These are phyloP conservation scores for Machaerirhynchus nigripectus DNA, from an alignment of 2,113 vertebrate species.

Conservation along the genomic window DNA sequence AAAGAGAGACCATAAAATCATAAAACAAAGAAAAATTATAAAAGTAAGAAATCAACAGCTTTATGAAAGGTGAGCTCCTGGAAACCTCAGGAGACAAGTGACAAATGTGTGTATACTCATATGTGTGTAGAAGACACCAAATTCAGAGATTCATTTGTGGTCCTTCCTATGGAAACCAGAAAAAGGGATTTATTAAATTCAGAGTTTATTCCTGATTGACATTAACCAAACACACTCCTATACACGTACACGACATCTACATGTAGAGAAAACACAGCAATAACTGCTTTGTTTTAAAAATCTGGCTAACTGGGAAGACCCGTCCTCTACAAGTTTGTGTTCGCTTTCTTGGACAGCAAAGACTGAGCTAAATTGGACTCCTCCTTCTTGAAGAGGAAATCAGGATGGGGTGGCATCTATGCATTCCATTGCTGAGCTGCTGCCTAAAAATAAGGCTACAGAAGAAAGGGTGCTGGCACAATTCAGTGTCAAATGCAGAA, in stretches of 20 bases:
- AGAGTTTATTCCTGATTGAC: neutral
- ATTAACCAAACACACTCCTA: neutral
- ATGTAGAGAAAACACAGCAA: neutral
- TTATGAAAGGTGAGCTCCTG: neutral
- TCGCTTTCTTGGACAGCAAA: neutral
- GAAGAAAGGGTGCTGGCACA: neutral
- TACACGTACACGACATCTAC: rapidly evolving
- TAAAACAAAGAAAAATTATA: neutral
- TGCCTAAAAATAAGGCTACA: neutral
- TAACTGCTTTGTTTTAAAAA: neutral
- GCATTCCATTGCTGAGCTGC: neutral
- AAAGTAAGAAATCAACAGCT: neutral
- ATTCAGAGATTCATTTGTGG: neutral
- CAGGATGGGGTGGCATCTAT: neutral
- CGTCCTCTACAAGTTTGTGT: rapidly evolving
- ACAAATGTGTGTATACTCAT: neutral
- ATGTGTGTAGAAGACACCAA: neutral
- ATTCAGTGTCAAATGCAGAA: neutral
- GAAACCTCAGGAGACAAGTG: neutral
- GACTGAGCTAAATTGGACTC: neutral
- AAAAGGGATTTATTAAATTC: neutral
- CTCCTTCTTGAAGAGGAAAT: neutral
- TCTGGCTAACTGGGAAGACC: neutral
- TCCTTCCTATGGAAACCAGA: neutral
- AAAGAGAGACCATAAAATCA: neutral